These are phyloP conservation scores for Xenopus borealis DNA, from an alignment of 2,113 vertebrate genomes.

Conservation along the genomic window DNA sequence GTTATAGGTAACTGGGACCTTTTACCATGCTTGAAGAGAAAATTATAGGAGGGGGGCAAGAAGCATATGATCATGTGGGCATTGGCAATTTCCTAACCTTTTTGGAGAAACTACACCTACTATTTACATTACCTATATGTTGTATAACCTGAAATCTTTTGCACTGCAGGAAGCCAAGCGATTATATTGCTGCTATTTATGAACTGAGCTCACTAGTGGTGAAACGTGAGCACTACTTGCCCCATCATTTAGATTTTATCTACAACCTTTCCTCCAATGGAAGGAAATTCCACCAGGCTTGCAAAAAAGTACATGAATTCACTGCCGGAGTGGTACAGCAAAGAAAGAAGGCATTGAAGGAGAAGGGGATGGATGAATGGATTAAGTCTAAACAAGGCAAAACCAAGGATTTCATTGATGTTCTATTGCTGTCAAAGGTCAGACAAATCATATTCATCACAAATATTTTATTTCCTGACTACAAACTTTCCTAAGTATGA, in stretches of 20 bases:
- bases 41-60: too few species aligned
- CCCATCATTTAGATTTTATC: slow-evolving; percentile 72
- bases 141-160: background rate
- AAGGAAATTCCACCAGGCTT: slow-evolving; percentile 64
- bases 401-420: slow-evolving; percentile 78
- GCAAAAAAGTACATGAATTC: slow-evolving; percentile 72
- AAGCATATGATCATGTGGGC: too few species aligned
- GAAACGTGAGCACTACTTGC: slow-evolving; percentile 60
- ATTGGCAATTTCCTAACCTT: too few species aligned
- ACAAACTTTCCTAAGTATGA: too few species aligned
- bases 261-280: slow-evolving; percentile 70
- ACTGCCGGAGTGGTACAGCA: slow-evolving; percentile 70
- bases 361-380: slow-evolving; percentile 51
- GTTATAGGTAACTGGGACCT: too few species aligned
- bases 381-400: slow-evolving; percentile 58
- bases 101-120: too few species aligned
- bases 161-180: slow-evolving; percentile 60
- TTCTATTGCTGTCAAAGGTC: slow-evolving; percentile 78
- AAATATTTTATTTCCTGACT: too few species aligned
- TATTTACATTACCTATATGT: too few species aligned
- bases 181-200: slow-evolving; percentile 78
- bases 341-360: slow-evolving; percentile 54
- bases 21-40: too few species aligned
- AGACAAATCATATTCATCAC: background rate
- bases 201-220: slow-evolving; percentile 77